A percentile compares a stretch with the other conserved stretches of the same genome.
Conservation (phyloP, 2,113 vertebrate species). For the Lates calcarifer region DNA sequence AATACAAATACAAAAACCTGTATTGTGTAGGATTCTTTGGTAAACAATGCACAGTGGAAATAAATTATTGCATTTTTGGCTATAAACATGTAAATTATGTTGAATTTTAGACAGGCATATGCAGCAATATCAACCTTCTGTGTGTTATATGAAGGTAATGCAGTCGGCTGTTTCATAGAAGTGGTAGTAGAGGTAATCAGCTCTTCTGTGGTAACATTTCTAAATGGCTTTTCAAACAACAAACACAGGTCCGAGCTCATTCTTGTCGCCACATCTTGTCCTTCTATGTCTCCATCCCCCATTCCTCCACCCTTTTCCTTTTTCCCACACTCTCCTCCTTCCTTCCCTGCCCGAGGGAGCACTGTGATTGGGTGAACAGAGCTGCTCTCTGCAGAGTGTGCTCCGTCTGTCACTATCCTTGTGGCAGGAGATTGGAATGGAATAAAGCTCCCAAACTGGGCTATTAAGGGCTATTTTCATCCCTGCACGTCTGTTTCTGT, state of each 20-base stretch:
- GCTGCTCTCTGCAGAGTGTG: constrained; percentile 60
- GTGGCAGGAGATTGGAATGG: constrained; percentile 76
- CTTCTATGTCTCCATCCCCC: constrained; percentile 45
- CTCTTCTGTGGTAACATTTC: constrained; percentile 25
- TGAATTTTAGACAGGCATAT: constrained; percentile 1
- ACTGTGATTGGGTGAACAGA: constrained; percentile 74
- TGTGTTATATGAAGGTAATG: neutral
- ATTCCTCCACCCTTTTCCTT: constrained; percentile 57
- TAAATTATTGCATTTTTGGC: constrained; percentile 2
- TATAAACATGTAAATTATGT: neutral
- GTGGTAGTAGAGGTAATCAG: constrained; percentile 5
- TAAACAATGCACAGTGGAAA: neutral
- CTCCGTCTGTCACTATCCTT: constrained; percentile 74
- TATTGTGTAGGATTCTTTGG: neutral
- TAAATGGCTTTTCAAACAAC: constrained; percentile 36
- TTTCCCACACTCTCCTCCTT: constrained; percentile 75
- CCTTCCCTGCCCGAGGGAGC: constrained; percentile 56
- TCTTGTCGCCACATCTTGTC: constrained; percentile 59
- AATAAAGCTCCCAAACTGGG: constrained; percentile 83
- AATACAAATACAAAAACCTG: neutral
- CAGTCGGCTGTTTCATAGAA: neutral
- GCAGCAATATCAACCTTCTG: constrained; percentile 1
- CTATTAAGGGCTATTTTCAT: constrained; percentile 85
- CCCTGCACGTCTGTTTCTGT: constrained; percentile 77
- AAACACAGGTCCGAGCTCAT: constrained; percentile 35